phyloP scores from a whole-genome alignment of 1,140 invertebrate genomes.

The Papilio polytes region DNA sequence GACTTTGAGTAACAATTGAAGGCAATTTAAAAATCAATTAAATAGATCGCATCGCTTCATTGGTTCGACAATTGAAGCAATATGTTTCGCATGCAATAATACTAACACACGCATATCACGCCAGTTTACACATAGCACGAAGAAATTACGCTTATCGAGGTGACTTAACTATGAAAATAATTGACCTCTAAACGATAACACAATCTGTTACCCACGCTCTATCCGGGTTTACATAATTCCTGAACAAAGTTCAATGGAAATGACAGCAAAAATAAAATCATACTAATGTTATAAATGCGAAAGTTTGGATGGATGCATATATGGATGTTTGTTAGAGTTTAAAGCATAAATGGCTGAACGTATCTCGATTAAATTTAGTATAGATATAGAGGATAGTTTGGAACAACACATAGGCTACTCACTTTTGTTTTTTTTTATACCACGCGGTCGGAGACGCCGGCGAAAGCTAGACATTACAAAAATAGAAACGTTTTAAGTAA shows the following conservation, averaged over 20 bases:
- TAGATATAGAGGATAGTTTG: too few relatives aligned
- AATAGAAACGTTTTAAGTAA: too few relatives aligned
- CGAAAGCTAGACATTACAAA: too few relatives aligned
- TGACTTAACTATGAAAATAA: not conserved
- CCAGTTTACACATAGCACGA: not conserved
- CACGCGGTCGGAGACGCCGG: too few relatives aligned
- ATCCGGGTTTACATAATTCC: not conserved
- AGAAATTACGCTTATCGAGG: not conserved
- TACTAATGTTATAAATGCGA: too few relatives aligned
- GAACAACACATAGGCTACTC: too few relatives aligned
- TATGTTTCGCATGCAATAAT: not conserved
- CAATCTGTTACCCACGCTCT: not conserved
- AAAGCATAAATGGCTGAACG: too few relatives aligned
- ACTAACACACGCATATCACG: not conserved
- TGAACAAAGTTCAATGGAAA: not conserved
- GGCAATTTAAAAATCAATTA: not conserved
- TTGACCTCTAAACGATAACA: not conserved
- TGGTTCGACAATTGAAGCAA: slow-evolving; percentile 11
- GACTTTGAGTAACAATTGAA: slow-evolving; percentile 8
- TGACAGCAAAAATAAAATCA: too few relatives aligned
- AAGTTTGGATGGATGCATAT: too few relatives aligned
- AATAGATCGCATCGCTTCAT: slow-evolving; percentile 4
- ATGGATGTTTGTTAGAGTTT: too few relatives aligned
- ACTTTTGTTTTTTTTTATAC: too few relatives aligned
- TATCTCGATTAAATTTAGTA: too few relatives aligned